Evolutionary conservation across 2,797 vertebrate species (phyloP).

Genomic region (Alcedo atthis): DNA sequence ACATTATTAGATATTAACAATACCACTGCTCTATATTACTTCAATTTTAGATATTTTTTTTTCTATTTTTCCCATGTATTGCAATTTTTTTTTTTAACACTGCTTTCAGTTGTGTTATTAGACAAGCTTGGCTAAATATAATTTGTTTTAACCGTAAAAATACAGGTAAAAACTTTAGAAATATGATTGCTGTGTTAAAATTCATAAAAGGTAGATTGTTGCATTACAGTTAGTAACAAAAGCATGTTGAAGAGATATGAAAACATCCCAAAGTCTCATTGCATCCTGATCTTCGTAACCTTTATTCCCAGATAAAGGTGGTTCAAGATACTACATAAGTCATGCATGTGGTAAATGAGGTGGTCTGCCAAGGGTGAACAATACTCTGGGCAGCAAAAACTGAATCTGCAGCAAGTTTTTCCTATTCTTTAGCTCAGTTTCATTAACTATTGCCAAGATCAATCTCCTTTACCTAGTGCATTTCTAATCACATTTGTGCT

Average conservation of each 20-base stretch:
- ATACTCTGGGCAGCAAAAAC: constrained; percentile 45
- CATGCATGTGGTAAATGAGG: constrained; percentile 40
- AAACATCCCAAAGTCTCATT: constrained; percentile 38
- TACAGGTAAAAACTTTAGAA: constrained; percentile 37
- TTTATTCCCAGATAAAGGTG: constrained; percentile 52
- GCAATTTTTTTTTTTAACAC: constrained; percentile 55
- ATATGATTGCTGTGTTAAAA: constrained; percentile 50
- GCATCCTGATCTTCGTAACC: constrained; percentile 55
- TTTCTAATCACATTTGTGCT: constrained; percentile 70
- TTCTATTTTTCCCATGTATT: not conserved
- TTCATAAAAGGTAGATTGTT: constrained; percentile 23
- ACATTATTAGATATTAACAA: constrained; percentile 13
- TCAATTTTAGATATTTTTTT: not conserved
- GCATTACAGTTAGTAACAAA: constrained; percentile 50
- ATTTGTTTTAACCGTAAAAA: constrained; percentile 58
- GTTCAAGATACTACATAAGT: constrained; percentile 29
- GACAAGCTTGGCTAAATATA: constrained; percentile 42
- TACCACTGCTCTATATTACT: not conserved
- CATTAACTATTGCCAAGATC: constrained; percentile 70
- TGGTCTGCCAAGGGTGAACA: constrained; percentile 42
- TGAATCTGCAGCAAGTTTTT: constrained; percentile 1
- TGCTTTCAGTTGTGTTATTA: constrained; percentile 35
- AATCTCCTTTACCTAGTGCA: constrained; percentile 62
- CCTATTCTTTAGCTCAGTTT: constrained; percentile 58
- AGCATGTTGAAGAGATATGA: constrained; percentile 40